A percentile compares a stretch with the other conserved stretches of the same genome.
These are phyloP conservation scores for Acestrorhynchus altus DNA, from an alignment of 2,797 vertebrate species.

Conservation along the genomic window DNA sequence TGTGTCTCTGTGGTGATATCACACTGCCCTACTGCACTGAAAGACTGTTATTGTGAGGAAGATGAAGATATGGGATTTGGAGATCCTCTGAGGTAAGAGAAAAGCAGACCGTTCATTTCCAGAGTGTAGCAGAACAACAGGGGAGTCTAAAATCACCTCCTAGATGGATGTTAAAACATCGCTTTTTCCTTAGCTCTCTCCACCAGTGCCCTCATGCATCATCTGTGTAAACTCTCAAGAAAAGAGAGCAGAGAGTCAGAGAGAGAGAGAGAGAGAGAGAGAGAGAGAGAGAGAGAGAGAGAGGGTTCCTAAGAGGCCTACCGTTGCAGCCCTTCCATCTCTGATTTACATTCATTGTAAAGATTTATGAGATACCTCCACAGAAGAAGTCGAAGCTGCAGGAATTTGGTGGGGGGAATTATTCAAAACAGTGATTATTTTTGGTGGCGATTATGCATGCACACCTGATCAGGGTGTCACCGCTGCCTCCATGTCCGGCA, in stretches of 20 bases:
- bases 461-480: conserved; percentile 97
- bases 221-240: conserved; percentile 68
- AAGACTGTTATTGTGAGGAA: conserved; percentile 42
- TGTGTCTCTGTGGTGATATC: conserved; percentile 27
- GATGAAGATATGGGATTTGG: conserved; percentile 33
- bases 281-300: conserved; percentile 19
- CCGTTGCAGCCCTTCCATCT: conserved; percentile 81
- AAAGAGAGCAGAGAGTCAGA: conserved; percentile 25
- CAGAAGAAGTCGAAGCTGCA: conserved; percentile 92
- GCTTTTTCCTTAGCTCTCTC: conserved; percentile 59
- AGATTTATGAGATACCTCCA: conserved; percentile 96
- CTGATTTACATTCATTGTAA: conserved; percentile 94
- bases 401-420: conserved; percentile 88
- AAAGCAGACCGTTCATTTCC: conserved; percentile 58
- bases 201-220: conserved; percentile 61
- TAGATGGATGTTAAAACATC: conserved; percentile 59
- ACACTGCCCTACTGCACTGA: background rate
- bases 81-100: conserved; percentile 32
- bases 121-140: conserved; percentile 53
- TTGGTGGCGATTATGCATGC: conserved; percentile 95
- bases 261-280: conserved; percentile 21
- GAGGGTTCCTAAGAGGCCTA: conserved; percentile 75
- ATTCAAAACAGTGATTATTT: conserved; percentile 98
- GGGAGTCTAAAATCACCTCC: conserved; percentile 56
- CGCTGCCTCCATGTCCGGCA: conserved; percentile 83